phyloP scores from a whole-genome alignment of 2,113 vertebrate genomes.

The Spheniscus mendiculus region DNA sequence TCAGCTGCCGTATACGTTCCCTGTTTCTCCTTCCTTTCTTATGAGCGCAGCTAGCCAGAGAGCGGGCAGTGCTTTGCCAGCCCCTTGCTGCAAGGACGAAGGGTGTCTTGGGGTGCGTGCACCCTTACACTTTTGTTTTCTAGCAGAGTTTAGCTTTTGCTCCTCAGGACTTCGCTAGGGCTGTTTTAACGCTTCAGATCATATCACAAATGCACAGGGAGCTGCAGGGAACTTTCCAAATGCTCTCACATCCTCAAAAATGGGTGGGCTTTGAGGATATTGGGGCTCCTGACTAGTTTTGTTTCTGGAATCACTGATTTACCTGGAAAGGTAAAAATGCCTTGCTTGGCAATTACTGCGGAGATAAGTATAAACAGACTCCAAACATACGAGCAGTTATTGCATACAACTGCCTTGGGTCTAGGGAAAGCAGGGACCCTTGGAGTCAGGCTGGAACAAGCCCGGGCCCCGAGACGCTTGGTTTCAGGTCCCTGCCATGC shows the following conservation, averaged over 20 bases:
- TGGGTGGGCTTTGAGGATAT: background rate
- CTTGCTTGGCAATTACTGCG: background rate
- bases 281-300: background rate
- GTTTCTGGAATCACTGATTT: background rate
- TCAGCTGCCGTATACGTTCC: background rate
- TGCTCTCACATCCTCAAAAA: background rate
- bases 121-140: accelerated
- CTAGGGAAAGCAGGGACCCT: background rate
- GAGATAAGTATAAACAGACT: too few relatives aligned
- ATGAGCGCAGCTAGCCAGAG: accelerated
- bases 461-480: accelerated
- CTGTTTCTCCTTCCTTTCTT: background rate
- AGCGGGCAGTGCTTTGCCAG: background rate
- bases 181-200: background rate
- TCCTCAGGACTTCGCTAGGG: background rate
- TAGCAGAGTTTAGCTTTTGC: background rate
- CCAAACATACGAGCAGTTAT: too few relatives aligned
- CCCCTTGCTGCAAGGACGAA: background rate
- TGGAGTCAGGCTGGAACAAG: background rate
- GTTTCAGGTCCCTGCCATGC: background rate
- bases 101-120: background rate
- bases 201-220: background rate
- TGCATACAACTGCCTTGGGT: background rate
- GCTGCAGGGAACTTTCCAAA: background rate
- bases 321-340: background rate